Evolutionary conservation across 2,888 invertebrate species (phyloP), one percentile per base, ranked within the genome.

Genomic region (Villa cingulata): DNA sequence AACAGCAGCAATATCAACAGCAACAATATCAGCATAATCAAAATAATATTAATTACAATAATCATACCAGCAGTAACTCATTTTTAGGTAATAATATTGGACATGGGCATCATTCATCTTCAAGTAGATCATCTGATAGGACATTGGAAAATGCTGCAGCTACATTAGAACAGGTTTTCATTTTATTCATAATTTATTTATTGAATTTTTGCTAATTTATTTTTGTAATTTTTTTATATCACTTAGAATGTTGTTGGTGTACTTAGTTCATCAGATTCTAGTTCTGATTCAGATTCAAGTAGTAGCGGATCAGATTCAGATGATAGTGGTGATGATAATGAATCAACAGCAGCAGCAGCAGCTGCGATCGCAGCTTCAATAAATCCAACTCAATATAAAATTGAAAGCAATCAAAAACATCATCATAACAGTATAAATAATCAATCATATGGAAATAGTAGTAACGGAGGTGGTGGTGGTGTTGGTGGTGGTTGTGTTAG

Each of bases 221-320:
- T 20, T 20, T 9, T 20, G 6, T 3, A 9, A 14, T 20, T 40
- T 36, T 4, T 19, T 36, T 43, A 19, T n/a, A 12, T 12, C 1
- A 12, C 12, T 27, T 34, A 16, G 16, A 36, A 36, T 36, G 15
- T 37, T 9, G 64, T 67, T 54, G 65, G 68, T 52, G 60, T 59
- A 41, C 57, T 67, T 27, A 65, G 65, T 55, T 62, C 66, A 16
- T 66, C 68, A 15, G 64, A 64, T 44, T 65, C 68, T 17, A 68
- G 68, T 54, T 65, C 66, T 15, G 68, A 66, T 55, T 64, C 67
- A 6, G 68, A 68, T 51, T 65, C 64, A 46, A 65, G 65, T 55
- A 66, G 64, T 40, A 68, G 67, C 50, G 67, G 62, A 29, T 65
- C 67, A 10, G 68, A 68, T 54, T 67, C 68, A 2, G 69, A 68